Base-by-base conservation (phyloP, 2,113 vertebrate species). In the Syngnathoides biaculeatus region DNA sequence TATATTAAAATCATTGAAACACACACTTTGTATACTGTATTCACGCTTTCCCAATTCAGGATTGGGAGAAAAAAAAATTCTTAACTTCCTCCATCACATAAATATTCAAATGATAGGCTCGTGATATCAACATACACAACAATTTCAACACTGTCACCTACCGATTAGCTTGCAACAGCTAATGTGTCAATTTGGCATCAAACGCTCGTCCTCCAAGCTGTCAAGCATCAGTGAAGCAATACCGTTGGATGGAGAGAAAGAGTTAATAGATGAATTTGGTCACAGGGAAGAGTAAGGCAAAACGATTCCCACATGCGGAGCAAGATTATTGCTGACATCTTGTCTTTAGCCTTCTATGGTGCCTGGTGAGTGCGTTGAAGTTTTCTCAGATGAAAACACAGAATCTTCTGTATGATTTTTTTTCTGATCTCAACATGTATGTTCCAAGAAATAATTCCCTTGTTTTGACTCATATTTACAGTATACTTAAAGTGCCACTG, bases 401-500 rank as follows among this genome's bases (percentile, higher is more conserved):
- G 53, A 56, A 65, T 43, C 64, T 55, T 64, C 13, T 30, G 42
- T 10, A 73, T 52, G 66, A 71, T 35, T 64, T 78, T 35, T 64
- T 78, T 11, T 30, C 39, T 45, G 30, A 73, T 53, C 64, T 74
- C 43, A 69, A 19, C 43, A 48, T 62, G 68, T 68, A 39, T 70
- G 55, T 60, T 72, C 48, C 1, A 0, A 4, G 45, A 79, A 59
- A 53, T 2, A 5, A 43, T 78, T 73, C 79, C 79, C 74, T 53
- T 55, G 68, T 73, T 67, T 74, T 11, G 2, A 60, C 68, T 58
- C 42, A 69, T 76, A 74, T 76, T 82, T 84, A 35, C 30, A 35
- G 30, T 67, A 79, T 67, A 79, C 59, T 79, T 79, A 60, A 69
- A n/a, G n/a, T n/a, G n/a, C n/a, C n/a, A n/a, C n/a, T n/a, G n/a